Evolutionary conservation across 2,797 vertebrate species (phyloP).

Genomic region (Falco peregrinus): DNA sequence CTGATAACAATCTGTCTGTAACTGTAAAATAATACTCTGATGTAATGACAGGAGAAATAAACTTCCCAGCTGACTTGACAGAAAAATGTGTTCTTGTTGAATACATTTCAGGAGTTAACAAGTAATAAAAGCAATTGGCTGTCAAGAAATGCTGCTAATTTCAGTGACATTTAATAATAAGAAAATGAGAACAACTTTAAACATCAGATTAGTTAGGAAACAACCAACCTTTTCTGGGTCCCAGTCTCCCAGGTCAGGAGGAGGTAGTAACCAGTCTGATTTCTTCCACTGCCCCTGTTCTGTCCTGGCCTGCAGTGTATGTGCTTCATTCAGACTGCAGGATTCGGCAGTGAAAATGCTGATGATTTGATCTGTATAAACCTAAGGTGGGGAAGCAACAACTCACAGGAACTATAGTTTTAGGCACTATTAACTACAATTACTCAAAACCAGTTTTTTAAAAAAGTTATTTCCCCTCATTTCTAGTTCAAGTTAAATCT

Average conservation of each 20-base stretch:
- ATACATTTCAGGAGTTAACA: slow-evolving; percentile 5
- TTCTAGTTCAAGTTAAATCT: neutral
- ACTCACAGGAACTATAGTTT: neutral
- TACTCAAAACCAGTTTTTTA: neutral
- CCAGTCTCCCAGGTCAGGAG: neutral
- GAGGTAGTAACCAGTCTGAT: neutral
- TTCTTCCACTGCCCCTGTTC: neutral
- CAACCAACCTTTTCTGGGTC: neutral
- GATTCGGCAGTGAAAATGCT: neutral
- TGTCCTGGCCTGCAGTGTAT: neutral
- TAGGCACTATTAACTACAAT: neutral
- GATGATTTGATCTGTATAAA: neutral
- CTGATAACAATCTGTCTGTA: slow-evolving; percentile 40
- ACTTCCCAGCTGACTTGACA: slow-evolving; percentile 23
- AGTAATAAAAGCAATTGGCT: neutral
- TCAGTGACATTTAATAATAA: neutral
- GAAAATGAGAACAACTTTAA: neutral
- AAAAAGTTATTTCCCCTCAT: neutral
- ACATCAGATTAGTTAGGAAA: neutral
- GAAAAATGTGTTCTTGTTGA: slow-evolving; percentile 18
- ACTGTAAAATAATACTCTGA: slow-evolving; percentile 39
- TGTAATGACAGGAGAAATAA: slow-evolving; percentile 43
- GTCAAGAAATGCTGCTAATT: neutral
- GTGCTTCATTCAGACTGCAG: neutral
- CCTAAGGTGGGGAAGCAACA: neutral